Percentiles rank a stretch among this genome's conserved stretches.
These are phyloP conservation scores for Drosophila pallidifrons DNA, from an alignment of 1,140 invertebrate genomes.

Conservation along the genomic window DNA sequence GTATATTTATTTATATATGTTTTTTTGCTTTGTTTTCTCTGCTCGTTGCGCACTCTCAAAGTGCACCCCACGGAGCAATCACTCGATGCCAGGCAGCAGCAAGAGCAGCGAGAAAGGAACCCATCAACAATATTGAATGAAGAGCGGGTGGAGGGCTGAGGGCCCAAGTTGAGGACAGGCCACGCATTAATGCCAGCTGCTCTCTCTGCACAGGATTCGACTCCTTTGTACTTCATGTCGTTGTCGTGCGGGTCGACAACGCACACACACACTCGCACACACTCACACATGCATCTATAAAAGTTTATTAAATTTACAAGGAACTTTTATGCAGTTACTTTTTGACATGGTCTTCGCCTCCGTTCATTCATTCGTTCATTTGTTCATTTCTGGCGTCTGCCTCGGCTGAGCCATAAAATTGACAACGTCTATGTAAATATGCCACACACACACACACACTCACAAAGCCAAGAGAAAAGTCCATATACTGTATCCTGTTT, in stretches of 20 bases:
- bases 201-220: constrained; percentile 37
- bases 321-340: constrained; percentile 83
- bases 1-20: constrained; percentile 13
- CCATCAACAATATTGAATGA: constrained; percentile 65
- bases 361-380: constrained; percentile 47
- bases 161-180: constrained; percentile 39
- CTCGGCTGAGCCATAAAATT: constrained; percentile 68
- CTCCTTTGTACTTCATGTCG: constrained; percentile 35
- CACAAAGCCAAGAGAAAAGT: neutral
- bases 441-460: constrained; percentile 9
- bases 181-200: constrained; percentile 79
- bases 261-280: constrained; percentile 41
- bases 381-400: constrained; percentile 26
- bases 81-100: constrained; percentile 66
- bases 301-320: constrained; percentile 84
- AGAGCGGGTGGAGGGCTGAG: constrained; percentile 10
- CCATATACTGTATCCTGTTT: constrained; percentile 9
- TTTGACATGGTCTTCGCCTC: constrained; percentile 71
- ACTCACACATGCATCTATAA: constrained; percentile 66
- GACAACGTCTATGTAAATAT: constrained; percentile 81
- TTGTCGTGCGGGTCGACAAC: neutral
- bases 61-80: constrained; percentile 81
- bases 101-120: constrained; percentile 34
- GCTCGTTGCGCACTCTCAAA: constrained; percentile 61
- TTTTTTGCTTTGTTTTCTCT: constrained; percentile 17